Percentiles rank a stretch among this genome's conserved stretches.
Evolutionary conservation across 2,797 vertebrate genomes (phyloP).

Genomic region (Epinephelus coioides): DNA sequence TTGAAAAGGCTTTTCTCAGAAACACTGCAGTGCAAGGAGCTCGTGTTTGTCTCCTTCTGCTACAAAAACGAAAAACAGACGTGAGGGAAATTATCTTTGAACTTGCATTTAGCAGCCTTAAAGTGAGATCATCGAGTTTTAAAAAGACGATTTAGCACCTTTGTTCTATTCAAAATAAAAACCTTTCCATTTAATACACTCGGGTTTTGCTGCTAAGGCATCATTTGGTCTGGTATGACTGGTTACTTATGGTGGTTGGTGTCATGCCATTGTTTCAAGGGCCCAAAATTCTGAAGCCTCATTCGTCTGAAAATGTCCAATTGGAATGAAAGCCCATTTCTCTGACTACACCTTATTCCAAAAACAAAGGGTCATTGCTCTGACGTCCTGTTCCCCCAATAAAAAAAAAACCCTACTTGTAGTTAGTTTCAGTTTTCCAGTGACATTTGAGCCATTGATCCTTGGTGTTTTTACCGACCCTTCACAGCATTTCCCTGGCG

Average conservation of each 20-base stretch:
- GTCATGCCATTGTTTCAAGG: too few relatives aligned
- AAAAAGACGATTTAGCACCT: neutral
- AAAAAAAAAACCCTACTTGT: too few relatives aligned
- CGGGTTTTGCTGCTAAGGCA: neutral
- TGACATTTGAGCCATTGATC: too few relatives aligned
- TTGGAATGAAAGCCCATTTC: too few relatives aligned
- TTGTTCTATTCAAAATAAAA: neutral
- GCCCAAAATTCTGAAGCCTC: too few relatives aligned
- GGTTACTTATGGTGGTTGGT: neutral
- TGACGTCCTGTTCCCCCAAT: too few relatives aligned
- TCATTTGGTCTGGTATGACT: neutral
- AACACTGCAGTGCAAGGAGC: constrained; percentile 8
- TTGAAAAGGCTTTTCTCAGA: constrained; percentile 15
- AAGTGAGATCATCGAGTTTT: neutral
- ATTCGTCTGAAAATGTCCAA: too few relatives aligned
- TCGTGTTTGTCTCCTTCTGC: constrained; percentile 16
- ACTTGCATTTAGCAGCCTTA: neutral
- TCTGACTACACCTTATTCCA: too few relatives aligned
- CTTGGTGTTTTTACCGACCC: too few relatives aligned
- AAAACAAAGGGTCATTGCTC: too few relatives aligned
- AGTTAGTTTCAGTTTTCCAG: too few relatives aligned
- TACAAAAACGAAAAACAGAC: neutral
- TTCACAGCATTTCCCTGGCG: too few relatives aligned
- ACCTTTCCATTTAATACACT: neutral
- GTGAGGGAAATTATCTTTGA: neutral